phyloP scores from a whole-genome alignment of 2,797 vertebrate genomes.

The Coracias cyanogaster region DNA sequence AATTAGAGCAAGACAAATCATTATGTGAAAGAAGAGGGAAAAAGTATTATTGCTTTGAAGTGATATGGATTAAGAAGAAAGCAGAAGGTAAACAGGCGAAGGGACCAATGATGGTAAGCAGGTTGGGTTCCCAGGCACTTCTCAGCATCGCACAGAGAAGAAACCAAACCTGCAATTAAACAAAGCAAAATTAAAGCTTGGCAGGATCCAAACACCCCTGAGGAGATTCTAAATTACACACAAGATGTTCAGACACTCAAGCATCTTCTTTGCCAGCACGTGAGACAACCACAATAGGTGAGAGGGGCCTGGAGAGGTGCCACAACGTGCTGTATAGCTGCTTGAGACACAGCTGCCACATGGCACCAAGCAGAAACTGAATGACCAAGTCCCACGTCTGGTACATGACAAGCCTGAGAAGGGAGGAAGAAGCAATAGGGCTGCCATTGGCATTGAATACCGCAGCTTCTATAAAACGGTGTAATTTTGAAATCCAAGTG shows the following conservation, averaged over 20 bases:
- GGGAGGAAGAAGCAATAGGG: not conserved
- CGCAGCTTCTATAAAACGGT: not conserved
- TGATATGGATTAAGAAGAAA: not conserved
- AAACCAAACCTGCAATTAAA: constrained; percentile 13
- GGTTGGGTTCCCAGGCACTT: not conserved
- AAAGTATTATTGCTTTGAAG: not conserved
- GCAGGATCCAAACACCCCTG: not conserved
- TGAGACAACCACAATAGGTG: not conserved
- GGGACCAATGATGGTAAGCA: accelerated
- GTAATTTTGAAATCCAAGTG: not conserved
- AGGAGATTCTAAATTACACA: constrained; percentile 35
- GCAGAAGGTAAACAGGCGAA: not conserved
- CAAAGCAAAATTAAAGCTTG: constrained; percentile 36
- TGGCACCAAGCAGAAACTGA: not conserved
- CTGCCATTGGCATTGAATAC: not conserved
- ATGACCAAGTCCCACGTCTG: not conserved
- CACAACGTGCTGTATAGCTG: not conserved
- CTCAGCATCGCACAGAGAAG: not conserved
- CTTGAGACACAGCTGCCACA: not conserved
- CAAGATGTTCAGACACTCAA: constrained; percentile 12
- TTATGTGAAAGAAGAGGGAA: not conserved
- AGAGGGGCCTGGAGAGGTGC: not conserved
- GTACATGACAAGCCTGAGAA: not conserved
- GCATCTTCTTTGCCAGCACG: not conserved
- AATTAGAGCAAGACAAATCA: not conserved